Conservation (phyloP, 1,140 invertebrate species). For the Zeugodacus cucurbitae region DNA sequence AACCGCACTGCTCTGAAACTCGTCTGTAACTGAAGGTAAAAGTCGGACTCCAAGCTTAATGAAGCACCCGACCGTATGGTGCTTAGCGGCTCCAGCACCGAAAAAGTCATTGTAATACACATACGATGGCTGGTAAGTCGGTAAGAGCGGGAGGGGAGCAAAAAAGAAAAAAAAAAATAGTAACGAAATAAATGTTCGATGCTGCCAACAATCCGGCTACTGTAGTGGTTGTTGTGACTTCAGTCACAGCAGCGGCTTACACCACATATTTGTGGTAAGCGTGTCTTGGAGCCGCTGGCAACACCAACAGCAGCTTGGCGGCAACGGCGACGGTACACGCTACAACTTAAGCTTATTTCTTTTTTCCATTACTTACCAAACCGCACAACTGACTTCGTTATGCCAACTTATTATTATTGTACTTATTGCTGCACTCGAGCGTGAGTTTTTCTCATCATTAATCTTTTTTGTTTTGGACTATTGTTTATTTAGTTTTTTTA, state of each 20-base stretch:
- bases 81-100: neutral
- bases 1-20: constrained; percentile 44
- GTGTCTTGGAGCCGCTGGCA: neutral
- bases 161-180: neutral
- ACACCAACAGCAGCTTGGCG: neutral
- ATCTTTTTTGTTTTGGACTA: neutral
- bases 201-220: constrained; percentile 17
- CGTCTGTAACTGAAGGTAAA: constrained; percentile 49
- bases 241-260: neutral
- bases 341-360: neutral
- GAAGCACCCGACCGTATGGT: neutral
- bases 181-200: neutral
- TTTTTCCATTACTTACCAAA: neutral
- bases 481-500: neutral
- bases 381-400: neutral
- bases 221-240: neutral
- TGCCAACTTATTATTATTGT: constrained; percentile 19
- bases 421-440: constrained; percentile 26
- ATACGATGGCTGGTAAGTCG: neutral
- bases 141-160: no score
- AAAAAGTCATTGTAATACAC: neutral
- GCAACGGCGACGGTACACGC: neutral
- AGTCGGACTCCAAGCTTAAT: constrained; percentile 42
- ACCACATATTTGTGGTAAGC: constrained; percentile 13
- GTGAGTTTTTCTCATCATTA: constrained; percentile 23